These are phyloP conservation scores for Barypeithes pellucidus DNA, from an alignment of 2,888 invertebrate genomes.

Conservation along the genomic window DNA sequence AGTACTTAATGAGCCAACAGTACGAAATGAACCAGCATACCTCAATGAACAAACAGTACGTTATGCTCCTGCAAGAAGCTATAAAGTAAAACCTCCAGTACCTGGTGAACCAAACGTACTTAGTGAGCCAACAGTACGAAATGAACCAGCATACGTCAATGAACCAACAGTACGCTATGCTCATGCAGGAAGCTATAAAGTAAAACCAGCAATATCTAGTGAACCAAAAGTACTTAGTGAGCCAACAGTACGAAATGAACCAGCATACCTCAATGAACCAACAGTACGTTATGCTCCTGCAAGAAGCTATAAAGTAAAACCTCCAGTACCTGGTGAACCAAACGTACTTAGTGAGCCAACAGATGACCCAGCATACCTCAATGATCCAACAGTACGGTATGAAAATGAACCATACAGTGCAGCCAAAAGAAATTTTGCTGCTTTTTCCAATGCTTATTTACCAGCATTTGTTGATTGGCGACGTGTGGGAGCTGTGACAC, in stretches of 20 bases:
- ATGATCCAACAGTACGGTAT: background rate
- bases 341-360: background rate
- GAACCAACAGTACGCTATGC: background rate
- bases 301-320: background rate
- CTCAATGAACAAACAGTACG: background rate
- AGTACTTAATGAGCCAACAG: background rate
- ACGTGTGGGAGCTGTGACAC: constrained; percentile 15
- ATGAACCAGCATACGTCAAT: background rate
- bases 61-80: no score
- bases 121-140: background rate
- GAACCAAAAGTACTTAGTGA: constrained; percentile 1
- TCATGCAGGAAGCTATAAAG: background rate
- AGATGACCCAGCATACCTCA: no score
- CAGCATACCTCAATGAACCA: background rate
- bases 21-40: background rate
- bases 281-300: background rate
- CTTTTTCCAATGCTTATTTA: background rate
- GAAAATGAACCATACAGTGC: background rate
- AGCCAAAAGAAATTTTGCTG: no score
- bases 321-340: background rate
- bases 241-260: background rate
- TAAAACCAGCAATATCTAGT: background rate
- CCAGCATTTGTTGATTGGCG: constrained; percentile 9
- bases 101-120: background rate
- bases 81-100: background rate